Conservation (phyloP, 2,797 vertebrate genomes). For the Limnodromus scolopaceus region DNA sequence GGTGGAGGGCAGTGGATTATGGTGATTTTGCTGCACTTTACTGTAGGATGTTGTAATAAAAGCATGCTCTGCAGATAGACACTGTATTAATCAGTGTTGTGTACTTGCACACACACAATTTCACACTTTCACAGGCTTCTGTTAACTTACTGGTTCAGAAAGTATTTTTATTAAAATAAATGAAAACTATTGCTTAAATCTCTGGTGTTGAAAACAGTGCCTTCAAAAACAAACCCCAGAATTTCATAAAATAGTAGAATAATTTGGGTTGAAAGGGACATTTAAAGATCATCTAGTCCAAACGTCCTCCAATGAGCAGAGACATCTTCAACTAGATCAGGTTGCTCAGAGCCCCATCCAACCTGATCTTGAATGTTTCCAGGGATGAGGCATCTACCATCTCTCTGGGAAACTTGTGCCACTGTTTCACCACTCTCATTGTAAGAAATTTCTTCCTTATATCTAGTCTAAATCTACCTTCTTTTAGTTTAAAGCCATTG, state of each 20-base stretch:
- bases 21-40: neutral
- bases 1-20: neutral
- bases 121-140: accelerated
- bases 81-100: neutral
- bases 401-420: too few species aligned
- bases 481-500: too few species aligned
- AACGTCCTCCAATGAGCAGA: neutral
- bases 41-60: neutral
- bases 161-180: neutral
- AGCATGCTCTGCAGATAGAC: neutral
- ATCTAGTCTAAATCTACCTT: too few species aligned
- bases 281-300: neutral
- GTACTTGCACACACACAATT: too few species aligned
- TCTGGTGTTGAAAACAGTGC: neutral
- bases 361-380: too few species aligned
- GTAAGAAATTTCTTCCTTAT: too few species aligned
- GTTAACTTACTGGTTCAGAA: neutral
- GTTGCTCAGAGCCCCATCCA: neutral
- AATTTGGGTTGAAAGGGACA: neutral
- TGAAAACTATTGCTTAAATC: neutral
- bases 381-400: too few species aligned
- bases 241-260: neutral
- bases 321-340: neutral
- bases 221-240: neutral
- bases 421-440: too few species aligned